Conservation (phyloP, 2,113 vertebrate genomes). For the Semnopithecus entellus region DNA sequence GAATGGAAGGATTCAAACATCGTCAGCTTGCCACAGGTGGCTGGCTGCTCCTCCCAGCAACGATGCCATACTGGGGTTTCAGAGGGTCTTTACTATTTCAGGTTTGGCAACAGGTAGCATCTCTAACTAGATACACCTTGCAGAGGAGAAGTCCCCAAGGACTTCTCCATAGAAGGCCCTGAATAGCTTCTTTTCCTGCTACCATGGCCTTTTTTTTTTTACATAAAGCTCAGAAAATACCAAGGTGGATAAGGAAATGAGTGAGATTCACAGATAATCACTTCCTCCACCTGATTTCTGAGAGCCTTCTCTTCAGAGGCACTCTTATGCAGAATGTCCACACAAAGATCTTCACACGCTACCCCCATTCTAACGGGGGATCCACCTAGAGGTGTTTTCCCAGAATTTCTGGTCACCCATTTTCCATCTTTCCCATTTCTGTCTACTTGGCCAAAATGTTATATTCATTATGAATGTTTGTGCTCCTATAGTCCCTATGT, state of each 20-base stretch:
- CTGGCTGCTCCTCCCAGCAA: background rate
- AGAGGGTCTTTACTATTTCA: background rate
- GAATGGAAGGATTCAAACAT: background rate
- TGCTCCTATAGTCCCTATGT: background rate
- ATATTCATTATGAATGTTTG: background rate
- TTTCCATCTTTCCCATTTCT: background rate
- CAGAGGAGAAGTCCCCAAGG: background rate
- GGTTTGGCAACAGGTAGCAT: fast-evolving
- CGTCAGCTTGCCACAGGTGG: background rate
- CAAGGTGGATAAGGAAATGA: background rate
- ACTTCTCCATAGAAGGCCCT: no score
- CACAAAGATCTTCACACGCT: background rate
- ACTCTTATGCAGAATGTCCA: no score
- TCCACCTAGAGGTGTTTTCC: background rate
- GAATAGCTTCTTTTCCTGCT: background rate
- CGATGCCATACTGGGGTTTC: background rate
- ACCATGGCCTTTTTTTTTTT: background rate
- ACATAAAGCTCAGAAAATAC: background rate
- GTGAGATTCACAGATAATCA: fast-evolving
- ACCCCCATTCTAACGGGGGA: no score
- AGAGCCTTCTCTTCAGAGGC: background rate
- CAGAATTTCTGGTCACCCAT: background rate
- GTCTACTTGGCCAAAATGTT: no score
- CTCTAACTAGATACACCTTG: background rate
- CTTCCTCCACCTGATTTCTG: background rate